Base-by-base conservation (phyloP, 92 coral and sea anemone species). In the Palythoa grandis region DNA sequence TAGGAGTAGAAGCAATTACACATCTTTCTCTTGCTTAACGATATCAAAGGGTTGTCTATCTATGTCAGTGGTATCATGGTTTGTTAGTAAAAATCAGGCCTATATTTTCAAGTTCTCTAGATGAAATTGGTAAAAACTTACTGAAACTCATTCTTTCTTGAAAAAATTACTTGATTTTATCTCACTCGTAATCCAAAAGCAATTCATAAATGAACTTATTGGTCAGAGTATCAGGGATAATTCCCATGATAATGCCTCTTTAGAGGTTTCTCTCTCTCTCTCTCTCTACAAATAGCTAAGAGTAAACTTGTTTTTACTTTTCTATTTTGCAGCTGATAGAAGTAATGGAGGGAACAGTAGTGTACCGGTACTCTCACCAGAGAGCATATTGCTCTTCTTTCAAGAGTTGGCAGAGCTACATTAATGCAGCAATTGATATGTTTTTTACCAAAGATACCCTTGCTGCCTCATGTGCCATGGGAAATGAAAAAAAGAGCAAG, bases 271-370 rank as follows among this genome's bases (percentile, higher is more conserved):
- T 74, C 65, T 76, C 82, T n/a, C n/a, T n/a, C n/a, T n/a, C n/a
- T n/a, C n/a, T n/a, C n/a, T 76, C 82, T 76, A 76, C 82, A 76
- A 76, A 76, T 76, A 76, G 52, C 63, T 76, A 76, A 76, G 63
- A 76, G 63, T 76, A 76, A 57, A 76, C 63, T n/a, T n/a, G n/a
- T 40, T 47, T 76, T 72, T 72, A 7, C 4, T 17, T 53, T 53
- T 53, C 14, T 53, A 53, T 76, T 79, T 79, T 78, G 48, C 85
- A 79, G 74, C 38, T 79, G 74, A 38, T 24, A 58, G 85, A 79
- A 57, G 85, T 79, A 53, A 79, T 79, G 67, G 75, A 75, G 61
- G 82, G 88, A 11, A 12, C 71, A 25, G 39, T 74, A 4, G 88
- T 85, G 1, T 61, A 11, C 29, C 74, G 83, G 83, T 85, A 52